A percentile compares a stretch with the other conserved stretches of the same genome.
Evolutionary conservation across 2,113 vertebrate species (phyloP).

Genomic region (Zosterops japonicus): DNA sequence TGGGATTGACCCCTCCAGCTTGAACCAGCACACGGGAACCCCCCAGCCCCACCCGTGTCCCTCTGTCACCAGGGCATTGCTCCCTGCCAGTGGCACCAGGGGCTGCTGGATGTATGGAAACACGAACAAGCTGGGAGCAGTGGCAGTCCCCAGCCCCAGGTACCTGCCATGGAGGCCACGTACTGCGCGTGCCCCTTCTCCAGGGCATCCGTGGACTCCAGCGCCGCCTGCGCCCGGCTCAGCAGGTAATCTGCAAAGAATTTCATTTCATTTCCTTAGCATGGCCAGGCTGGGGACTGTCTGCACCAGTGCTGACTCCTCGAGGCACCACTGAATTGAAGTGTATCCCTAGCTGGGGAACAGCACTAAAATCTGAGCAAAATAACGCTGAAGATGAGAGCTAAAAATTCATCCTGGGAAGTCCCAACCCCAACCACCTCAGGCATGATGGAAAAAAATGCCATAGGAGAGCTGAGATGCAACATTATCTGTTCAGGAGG

Average conservation of each 20-base stretch:
- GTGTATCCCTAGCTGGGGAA: rapidly evolving
- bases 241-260: slow-evolving; percentile 87
- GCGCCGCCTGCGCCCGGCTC: slow-evolving; percentile 83
- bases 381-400: neutral
- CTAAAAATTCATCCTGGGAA: neutral
- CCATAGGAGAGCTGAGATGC: neutral
- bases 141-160: neutral
- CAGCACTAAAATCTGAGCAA: neutral
- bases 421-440: rapidly evolving
- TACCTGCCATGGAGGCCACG: slow-evolving; percentile 82
- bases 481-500: rapidly evolving
- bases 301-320: neutral
- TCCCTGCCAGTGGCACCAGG: rapidly evolving
- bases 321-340: rapidly evolving
- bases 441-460: neutral
- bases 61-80: neutral
- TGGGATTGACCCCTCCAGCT: neutral
- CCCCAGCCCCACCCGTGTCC: rapidly evolving
- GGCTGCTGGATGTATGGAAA: neutral
- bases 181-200: slow-evolving; percentile 85
- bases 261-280: neutral
- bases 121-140: neutral
- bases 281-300: rapidly evolving
- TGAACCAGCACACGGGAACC: rapidly evolving
- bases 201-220: slow-evolving; percentile 81